Base-by-base conservation (phyloP, 2,797 vertebrate genomes). In the Sebastiscus albofasciatus region DNA sequence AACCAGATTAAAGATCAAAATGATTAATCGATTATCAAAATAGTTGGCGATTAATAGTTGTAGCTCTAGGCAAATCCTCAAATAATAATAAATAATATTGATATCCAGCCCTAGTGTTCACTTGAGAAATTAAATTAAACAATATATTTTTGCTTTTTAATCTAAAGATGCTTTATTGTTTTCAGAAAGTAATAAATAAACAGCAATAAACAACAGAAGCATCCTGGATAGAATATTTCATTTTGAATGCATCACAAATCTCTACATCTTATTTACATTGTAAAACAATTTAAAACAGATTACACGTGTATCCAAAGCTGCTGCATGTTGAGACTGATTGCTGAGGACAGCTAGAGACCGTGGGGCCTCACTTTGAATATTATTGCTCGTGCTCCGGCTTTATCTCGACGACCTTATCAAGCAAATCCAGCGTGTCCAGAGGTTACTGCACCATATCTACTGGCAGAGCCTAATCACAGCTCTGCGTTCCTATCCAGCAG, bases 371-470 rank as follows among this genome's bases (percentile, higher is more conserved):
- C 42, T 69, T 46, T 73, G 2, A 76, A 70, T 56, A 26, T 74
- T 29, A 80, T 12, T 18, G 18, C 49, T 62, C 39, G 0, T n/a
- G 18, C 55, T 62, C 39, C 0, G 0, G 24, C 18, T 72, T 87
- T 80, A 83, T 92, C 78, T 84, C 22, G 1, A 66, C 29, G 1
- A 66, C 29, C 56, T 77, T 80, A 86, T 89, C 82, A 75, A 59
- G 31, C 39, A 77, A 80, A 78, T 68, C 52, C 34, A 67, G 8
- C 4, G 3, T 77, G 80, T 80, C 62, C 69, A 79, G 65, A 83
- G 66, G 74, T 87, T 26, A 79, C 8, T 18, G 74, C 33, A 14
- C 29, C 29, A 31, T 61, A 76, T 72, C 56, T 58, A 34, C 1
- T 33, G 70, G 7, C 33, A 55, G 42, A 62, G 74, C 22, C 34